A percentile compares a stretch with the other conserved stretches of the same genome.
Evolutionary conservation across 2,888 invertebrate genomes (phyloP).

Genomic region (Tyria jacobaeae): DNA sequence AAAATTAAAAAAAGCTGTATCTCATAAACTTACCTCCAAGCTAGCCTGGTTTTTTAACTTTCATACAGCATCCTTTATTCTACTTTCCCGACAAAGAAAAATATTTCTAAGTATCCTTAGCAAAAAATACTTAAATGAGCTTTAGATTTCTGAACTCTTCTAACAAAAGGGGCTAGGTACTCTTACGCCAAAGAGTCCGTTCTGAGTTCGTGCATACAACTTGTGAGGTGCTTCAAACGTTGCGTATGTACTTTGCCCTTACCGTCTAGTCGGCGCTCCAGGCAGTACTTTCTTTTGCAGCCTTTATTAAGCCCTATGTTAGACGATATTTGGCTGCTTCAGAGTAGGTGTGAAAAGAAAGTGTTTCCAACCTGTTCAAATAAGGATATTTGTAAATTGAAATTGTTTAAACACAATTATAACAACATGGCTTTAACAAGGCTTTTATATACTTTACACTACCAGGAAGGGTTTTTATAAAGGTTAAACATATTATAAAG

Average conservation of each 20-base stretch:
- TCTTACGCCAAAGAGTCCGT: not conserved
- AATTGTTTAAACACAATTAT: too few relatives aligned
- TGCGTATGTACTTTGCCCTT: slow-evolving; percentile 8
- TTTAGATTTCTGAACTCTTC: not conserved
- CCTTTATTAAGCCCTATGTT: not conserved
- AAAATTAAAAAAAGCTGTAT: too few relatives aligned
- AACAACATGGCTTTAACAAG: too few relatives aligned
- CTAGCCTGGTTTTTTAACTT: too few relatives aligned
- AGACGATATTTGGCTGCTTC: not conserved
- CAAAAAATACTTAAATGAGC: not conserved
- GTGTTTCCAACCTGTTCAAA: too few relatives aligned
- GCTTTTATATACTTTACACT: too few relatives aligned
- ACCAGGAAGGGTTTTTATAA: too few relatives aligned
- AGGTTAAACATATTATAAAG: too few relatives aligned
- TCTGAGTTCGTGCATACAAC: slow-evolving; percentile 8
- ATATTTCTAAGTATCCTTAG: not conserved
- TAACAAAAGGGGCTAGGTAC: not conserved
- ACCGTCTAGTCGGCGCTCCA: slow-evolving; percentile 7
- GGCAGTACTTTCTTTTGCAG: slow-evolving; percentile 14
- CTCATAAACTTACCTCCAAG: too few relatives aligned
- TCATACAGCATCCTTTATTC: too few relatives aligned
- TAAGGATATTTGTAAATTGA: too few relatives aligned
- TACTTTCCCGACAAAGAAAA: not conserved
- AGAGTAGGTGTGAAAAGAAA: not conserved
- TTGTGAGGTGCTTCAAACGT: not conserved